Evolutionary conservation across 2,797 vertebrate species (phyloP).

Genomic region (Rhinatrema bivittatum): DNA sequence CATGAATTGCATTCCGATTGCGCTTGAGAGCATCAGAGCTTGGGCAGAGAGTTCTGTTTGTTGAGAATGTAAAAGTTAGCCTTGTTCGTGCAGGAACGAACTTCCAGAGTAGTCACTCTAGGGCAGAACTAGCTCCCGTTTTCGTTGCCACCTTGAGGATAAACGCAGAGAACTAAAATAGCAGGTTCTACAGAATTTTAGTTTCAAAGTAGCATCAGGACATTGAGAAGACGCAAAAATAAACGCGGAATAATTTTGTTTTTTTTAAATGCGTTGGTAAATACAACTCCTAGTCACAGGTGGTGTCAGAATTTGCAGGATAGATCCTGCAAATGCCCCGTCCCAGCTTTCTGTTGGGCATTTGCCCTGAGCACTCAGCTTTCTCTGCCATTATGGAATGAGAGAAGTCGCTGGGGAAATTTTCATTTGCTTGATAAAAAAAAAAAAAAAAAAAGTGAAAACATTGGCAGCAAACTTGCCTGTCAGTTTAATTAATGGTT

Average conservation of each 20-base stretch:
- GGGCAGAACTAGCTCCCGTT: no score
- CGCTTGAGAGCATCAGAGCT: constrained; percentile 6
- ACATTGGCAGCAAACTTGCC: constrained; percentile 7
- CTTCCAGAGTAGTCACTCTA: no score
- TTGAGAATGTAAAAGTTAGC: constrained; percentile 1
- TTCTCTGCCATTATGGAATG: neutral
- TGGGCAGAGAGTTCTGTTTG: neutral
- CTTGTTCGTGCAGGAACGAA: constrained; percentile 3
- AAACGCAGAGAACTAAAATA: no score
- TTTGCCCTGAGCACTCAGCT: constrained; percentile 2
- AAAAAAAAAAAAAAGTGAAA: no score
- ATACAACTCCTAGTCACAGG: constrained; percentile 5
- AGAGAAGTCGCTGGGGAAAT: no score
- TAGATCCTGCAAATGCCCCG: neutral
- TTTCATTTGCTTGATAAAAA: constrained; percentile 3
- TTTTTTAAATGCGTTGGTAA: neutral
- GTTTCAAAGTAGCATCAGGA: no score
- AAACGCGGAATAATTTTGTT: no score
- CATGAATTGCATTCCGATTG: no score
- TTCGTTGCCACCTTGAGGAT: no score
- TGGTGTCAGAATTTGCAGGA: neutral
- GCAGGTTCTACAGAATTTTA: no score
- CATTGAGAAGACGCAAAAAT: neutral
- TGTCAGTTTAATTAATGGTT: constrained; percentile 9
- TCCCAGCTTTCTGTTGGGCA: neutral